phyloP scores from a whole-genome alignment of 2,797 vertebrate genomes.

The Hephaestus fuliginosus region DNA sequence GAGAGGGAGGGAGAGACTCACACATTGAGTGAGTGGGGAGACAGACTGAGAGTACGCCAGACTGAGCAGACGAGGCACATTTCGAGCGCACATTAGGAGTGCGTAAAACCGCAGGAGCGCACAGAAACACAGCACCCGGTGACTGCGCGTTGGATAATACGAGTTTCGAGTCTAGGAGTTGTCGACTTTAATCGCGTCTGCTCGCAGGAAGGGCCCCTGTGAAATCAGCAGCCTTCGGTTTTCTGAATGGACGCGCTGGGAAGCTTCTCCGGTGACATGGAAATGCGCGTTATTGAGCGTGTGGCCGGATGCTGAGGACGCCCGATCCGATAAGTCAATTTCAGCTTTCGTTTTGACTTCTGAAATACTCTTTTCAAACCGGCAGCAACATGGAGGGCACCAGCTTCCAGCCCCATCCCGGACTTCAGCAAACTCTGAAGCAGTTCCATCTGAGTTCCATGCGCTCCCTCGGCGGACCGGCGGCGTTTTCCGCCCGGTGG shows the following conservation, averaged over 20 bases:
- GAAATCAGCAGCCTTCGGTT: constrained; percentile 62
- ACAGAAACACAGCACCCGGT: constrained; percentile 56
- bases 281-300: constrained; percentile 77
- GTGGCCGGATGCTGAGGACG: constrained; percentile 77
- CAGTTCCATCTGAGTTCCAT: constrained; percentile 99
- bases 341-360: constrained; percentile 73
- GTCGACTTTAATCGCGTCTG: constrained; percentile 63
- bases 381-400: constrained; percentile 88
- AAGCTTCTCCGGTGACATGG: constrained; percentile 84
- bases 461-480: constrained; percentile 97
- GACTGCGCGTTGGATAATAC: constrained; percentile 60
- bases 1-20: constrained; percentile 71
- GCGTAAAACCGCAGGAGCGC: constrained; percentile 79
- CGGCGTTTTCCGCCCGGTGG: constrained; percentile 98
- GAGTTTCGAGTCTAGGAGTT: constrained; percentile 57
- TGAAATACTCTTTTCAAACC: constrained; percentile 50
- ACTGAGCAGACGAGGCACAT: constrained; percentile 78
- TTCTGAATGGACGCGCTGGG: constrained; percentile 83
- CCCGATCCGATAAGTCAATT: constrained; percentile 54
- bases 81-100: constrained; percentile 77
- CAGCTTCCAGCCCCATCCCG: constrained; percentile 97
- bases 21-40: constrained; percentile 72
- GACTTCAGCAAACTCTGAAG: constrained; percentile 98
- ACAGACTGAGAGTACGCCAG: constrained; percentile 79
- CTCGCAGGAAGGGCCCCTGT: constrained; percentile 48